Evolutionary conservation across 2,888 invertebrate species (phyloP), one percentile per base, ranked within the genome.

Genomic region (Aphodius sticticus): DNA sequence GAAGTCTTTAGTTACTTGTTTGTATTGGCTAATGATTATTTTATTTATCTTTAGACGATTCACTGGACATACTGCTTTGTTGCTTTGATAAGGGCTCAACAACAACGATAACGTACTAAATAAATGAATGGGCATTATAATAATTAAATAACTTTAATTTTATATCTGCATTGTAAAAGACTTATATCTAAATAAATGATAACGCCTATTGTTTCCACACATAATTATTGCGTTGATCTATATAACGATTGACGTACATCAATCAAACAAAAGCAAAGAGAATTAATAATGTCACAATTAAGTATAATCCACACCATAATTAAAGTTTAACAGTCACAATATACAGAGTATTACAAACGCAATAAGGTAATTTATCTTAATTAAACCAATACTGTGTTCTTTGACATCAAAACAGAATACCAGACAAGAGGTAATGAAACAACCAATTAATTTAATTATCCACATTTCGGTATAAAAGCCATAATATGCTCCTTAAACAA

Each of bases 31-130:
- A 38, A 38, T 38, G 7, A 7, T 38, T 38, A 6, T 38, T 38
- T n/a, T n/a, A n/a, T 76, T 37, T 69, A 15, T 69, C 53, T 76
- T 37, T 16, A 76, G 76, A 26, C 53, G 14, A 26, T 76, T 16
- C 76, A 53, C 15, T 76, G 76, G 76, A 16, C 76, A 6, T 76
- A 76, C 16, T 76, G 38, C 15, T 69, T 76, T 15, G 38, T 76
- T 38, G 76, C 76, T 38, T n/a, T 76, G 76, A 15, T 76, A 37
- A 76, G 70, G 70, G 16, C 16, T 16, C 70, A 16, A n/a, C 70
- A 70, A 70, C 6, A 16, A 70, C 1, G 70, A n/a, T 6, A 70
- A 70, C 16, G n/a, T 16, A n/a, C 6, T 12, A 14, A 70, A 70
- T 53, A 53, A 53, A 5, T 53, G n/a, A 53, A 26, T 53, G 1